Percentiles rank a stretch among this genome's conserved stretches.
Conservation (phyloP, 2,113 vertebrate species). For the Halichoeres trimaculatus region DNA sequence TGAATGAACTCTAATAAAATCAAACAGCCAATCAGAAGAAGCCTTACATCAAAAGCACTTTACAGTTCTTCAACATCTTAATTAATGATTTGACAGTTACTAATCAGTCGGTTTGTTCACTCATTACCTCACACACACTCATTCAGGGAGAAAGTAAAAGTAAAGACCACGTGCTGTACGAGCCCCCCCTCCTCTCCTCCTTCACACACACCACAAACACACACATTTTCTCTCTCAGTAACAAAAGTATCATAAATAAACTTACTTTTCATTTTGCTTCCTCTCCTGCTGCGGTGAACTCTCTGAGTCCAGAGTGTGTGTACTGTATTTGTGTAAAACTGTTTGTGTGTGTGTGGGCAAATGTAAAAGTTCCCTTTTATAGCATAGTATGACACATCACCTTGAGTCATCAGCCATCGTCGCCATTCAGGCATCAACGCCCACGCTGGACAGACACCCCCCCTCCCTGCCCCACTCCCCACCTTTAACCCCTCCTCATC, state of each 20-base stretch:
- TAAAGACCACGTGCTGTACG: slow-evolving; percentile 42
- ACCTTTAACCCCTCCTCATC: slow-evolving; percentile 7
- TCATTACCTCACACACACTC: neutral
- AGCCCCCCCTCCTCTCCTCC: neutral
- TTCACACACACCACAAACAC: slow-evolving; percentile 8
- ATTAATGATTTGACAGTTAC: neutral
- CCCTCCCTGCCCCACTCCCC: neutral
- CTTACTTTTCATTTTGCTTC: slow-evolving; percentile 75
- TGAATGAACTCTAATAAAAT: no score
- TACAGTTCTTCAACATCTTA: no score
- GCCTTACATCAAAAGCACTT: no score
- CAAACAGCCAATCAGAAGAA: slow-evolving; percentile 40
- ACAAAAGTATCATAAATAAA: slow-evolving; percentile 46
- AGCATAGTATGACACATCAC: slow-evolving; percentile 77
- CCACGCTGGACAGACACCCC: slow-evolving; percentile 47
- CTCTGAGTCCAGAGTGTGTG: slow-evolving; percentile 57
- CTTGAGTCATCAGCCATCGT: slow-evolving; percentile 76
- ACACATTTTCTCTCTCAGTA: neutral
- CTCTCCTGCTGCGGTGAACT: slow-evolving; percentile 50
- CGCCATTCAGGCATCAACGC: slow-evolving; percentile 57
- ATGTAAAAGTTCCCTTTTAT: slow-evolving; percentile 80
- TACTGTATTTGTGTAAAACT: slow-evolving; percentile 54
- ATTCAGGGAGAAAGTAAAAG: slow-evolving; percentile 29
- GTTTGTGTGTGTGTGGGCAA: slow-evolving; percentile 70
- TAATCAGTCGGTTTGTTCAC: slow-evolving; percentile 1